Conservation (phyloP, 2,888 invertebrate genomes). For the Ichneumoninae sp. region DNA sequence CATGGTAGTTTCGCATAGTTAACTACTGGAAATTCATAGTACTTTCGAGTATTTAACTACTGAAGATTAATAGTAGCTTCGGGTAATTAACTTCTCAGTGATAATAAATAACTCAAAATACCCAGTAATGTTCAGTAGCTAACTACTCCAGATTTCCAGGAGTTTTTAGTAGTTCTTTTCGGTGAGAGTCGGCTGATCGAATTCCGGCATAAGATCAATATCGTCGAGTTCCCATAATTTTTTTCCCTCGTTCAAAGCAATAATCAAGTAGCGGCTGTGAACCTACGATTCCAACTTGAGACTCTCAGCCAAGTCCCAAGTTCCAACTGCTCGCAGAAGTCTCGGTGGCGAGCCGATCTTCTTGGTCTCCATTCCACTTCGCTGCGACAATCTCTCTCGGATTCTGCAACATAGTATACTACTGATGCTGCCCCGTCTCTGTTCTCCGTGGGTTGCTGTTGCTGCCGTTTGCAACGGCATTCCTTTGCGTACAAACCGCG, state of each 20-base stretch:
- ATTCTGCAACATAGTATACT: slow-evolving; percentile 50
- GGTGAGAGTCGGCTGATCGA: too few species aligned
- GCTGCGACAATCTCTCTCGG: slow-evolving; percentile 68
- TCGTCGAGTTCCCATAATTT: background rate
- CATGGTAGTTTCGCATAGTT: background rate
- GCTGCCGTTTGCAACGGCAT: slow-evolving; percentile 70
- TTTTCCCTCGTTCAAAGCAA: background rate
- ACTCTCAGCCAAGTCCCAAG: background rate
- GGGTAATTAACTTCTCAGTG: too few species aligned
- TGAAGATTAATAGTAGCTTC: background rate
- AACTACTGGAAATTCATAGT: background rate
- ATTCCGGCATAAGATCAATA: background rate
- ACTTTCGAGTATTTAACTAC: background rate
- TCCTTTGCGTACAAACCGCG: slow-evolving; percentile 70
- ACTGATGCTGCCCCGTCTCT: slow-evolving; percentile 48
- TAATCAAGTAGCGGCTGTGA: background rate
- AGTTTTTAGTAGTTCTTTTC: too few species aligned
- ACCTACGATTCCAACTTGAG: background rate
- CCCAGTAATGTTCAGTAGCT: too few species aligned
- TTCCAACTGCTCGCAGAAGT: slow-evolving; percentile 13
- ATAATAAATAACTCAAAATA: too few species aligned
- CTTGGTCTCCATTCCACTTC: slow-evolving; percentile 69
- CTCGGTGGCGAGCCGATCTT: slow-evolving; percentile 42
- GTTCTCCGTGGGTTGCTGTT: slow-evolving; percentile 50
- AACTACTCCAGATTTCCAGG: too few species aligned